Percentiles rank a stretch among this genome's conserved stretches.
Evolutionary conservation across 2,113 vertebrate genomes (phyloP).

Genomic region (Anhinga anhinga): DNA sequence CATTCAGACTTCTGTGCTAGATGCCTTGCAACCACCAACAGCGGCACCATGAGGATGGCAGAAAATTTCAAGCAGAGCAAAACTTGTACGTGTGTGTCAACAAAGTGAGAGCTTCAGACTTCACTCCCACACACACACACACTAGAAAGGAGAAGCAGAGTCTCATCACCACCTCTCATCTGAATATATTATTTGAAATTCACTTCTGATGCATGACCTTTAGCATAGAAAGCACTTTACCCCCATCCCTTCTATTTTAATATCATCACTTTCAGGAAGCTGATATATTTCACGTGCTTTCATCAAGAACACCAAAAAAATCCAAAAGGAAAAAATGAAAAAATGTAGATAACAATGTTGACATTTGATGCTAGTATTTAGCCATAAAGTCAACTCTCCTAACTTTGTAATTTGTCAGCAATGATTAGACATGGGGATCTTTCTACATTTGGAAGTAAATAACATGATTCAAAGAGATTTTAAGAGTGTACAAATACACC

Average conservation of each 20-base stretch:
- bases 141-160: neutral
- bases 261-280: neutral
- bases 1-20: neutral
- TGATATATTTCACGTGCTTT: neutral
- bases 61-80: neutral
- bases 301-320: neutral
- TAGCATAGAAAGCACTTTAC: neutral
- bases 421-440: neutral
- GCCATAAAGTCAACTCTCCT: neutral
- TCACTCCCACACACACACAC: neutral
- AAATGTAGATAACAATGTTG: neutral
- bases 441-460: neutral
- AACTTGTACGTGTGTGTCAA: neutral
- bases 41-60: fast-evolving
- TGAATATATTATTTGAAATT: neutral
- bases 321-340: neutral
- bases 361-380: neutral
- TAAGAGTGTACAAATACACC: neutral
- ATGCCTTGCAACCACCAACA: neutral
- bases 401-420: neutral
- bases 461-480: neutral
- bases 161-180: neutral
- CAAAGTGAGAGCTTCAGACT: neutral
- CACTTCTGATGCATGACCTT: neutral
- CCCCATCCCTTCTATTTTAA: neutral